These are phyloP conservation scores for Streblospio benedicti DNA, from an alignment of 1,140 invertebrate species.

Conservation along the genomic window DNA sequence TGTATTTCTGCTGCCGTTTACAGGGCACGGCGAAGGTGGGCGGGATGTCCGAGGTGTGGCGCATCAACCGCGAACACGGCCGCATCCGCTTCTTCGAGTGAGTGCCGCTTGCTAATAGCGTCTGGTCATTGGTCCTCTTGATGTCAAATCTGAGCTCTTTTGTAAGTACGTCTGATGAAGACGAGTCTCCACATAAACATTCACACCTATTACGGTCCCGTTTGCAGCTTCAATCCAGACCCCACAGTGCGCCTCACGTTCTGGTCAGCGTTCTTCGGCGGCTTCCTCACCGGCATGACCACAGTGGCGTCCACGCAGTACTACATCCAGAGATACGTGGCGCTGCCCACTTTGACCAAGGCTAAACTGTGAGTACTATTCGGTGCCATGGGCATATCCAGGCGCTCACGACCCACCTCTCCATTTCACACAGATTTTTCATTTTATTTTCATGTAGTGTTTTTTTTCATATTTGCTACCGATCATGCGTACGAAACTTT, in stretches of 20 bases:
- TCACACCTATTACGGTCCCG: too few relatives aligned
- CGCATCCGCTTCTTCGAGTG: constrained; percentile 61
- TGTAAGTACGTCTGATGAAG: too few relatives aligned
- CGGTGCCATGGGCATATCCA: too few relatives aligned
- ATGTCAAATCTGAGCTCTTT: neutral
- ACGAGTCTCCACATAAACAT: too few relatives aligned
- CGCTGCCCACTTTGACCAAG: neutral
- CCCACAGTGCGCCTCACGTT: constrained; percentile 4
- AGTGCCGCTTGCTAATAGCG: too few relatives aligned
- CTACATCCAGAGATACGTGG: constrained; percentile 4
- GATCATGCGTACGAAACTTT: neutral
- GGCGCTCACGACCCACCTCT: neutral
- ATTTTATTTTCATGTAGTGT: neutral
- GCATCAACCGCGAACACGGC: constrained; percentile 54
- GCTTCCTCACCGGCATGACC: constrained; percentile 5
- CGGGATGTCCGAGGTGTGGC: constrained; percentile 57
- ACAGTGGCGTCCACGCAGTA: neutral
- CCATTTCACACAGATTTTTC: neutral
- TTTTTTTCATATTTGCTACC: neutral
- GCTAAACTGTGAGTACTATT: constrained; percentile 10
- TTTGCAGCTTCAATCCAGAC: constrained; percentile 13
- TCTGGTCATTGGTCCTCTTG: too few relatives aligned
- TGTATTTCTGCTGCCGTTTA: too few relatives aligned
- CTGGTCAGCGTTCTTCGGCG: constrained; percentile 4
- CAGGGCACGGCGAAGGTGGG: constrained; percentile 55